Percentiles rank a stretch among this genome's conserved stretches.
phyloP scores from a whole-genome alignment of 2,113 vertebrate genomes.

The Pelobates fuscus region DNA sequence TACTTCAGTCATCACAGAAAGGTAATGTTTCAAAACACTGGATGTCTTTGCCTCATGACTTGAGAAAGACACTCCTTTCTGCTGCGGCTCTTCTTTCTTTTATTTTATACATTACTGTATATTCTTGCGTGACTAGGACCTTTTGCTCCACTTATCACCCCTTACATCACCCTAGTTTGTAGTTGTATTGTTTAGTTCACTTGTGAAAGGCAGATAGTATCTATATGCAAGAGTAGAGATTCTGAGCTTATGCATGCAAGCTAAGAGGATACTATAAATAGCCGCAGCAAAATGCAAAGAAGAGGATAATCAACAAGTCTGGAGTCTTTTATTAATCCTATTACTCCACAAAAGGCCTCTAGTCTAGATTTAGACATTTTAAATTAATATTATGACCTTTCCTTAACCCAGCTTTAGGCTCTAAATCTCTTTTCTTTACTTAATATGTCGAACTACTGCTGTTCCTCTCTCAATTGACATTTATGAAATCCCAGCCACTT shows the following conservation, averaged over 20 bases:
- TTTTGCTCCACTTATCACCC: no score
- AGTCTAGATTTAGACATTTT: not conserved
- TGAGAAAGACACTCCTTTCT: no score
- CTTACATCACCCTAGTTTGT: no score
- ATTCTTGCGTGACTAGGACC: no score
- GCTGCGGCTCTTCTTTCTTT: no score
- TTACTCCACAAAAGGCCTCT: slow-evolving; percentile 3
- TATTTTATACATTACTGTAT: no score
- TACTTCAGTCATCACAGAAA: no score
- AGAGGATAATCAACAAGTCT: slow-evolving; percentile 21
- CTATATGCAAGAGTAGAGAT: no score
- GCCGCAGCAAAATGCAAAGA: slow-evolving; percentile 3
- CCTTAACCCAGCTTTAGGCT: slow-evolving; percentile 7
- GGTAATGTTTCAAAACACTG: no score
- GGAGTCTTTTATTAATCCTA: slow-evolving; percentile 23
- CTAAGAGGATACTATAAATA: slow-evolving; percentile 38
- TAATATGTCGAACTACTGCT: not conserved
- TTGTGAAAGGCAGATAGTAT: no score
- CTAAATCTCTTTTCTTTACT: not conserved
- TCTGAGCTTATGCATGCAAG: slow-evolving; percentile 39
- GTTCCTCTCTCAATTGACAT: not conserved
- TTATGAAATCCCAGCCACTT: not conserved
- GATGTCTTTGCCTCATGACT: no score
- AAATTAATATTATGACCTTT: slow-evolving; percentile 9
- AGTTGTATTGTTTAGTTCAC: no score